These are phyloP conservation scores for Delia radicum DNA, from an alignment of 1,140 invertebrate genomes.

Conservation along the genomic window DNA sequence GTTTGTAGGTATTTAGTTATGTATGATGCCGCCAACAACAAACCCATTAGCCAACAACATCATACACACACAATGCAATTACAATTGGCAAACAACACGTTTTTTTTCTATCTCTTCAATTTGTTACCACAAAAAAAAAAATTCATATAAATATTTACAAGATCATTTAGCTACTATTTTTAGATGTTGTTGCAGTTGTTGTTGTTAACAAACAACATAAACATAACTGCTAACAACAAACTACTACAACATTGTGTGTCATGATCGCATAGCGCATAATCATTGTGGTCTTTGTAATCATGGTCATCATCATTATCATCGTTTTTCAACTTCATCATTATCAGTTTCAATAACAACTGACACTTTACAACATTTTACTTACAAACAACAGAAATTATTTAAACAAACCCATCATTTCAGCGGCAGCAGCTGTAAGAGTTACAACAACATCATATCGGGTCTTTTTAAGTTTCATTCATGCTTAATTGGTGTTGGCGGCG, in stretches of 20 bases:
- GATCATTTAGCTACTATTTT: not conserved
- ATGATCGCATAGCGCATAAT: not conserved
- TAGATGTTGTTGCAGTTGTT: not conserved
- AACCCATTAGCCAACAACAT: not conserved
- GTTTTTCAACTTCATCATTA: not conserved
- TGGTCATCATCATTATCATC: not conserved
- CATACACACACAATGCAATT: not conserved
- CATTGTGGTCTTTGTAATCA: not conserved
- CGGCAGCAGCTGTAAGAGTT: not conserved
- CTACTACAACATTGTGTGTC: not conserved
- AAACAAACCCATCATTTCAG: not conserved
- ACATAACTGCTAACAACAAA: not conserved
- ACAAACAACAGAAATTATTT: too few relatives aligned
- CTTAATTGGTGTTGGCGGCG: not conserved
- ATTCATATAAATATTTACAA: constrained; percentile 15
- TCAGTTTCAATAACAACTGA: not conserved
- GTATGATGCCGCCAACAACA: not conserved
- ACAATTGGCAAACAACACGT: not conserved
- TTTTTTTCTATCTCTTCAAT: too few relatives aligned
- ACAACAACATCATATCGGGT: not conserved
- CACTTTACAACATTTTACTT: not conserved
- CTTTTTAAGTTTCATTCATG: not conserved
- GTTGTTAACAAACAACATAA: not conserved
- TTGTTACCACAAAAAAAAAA: not conserved
- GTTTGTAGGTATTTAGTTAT: too few relatives aligned